Conservation (phyloP, 2,797 vertebrate genomes). For the Hydrolagus colliei region DNA sequence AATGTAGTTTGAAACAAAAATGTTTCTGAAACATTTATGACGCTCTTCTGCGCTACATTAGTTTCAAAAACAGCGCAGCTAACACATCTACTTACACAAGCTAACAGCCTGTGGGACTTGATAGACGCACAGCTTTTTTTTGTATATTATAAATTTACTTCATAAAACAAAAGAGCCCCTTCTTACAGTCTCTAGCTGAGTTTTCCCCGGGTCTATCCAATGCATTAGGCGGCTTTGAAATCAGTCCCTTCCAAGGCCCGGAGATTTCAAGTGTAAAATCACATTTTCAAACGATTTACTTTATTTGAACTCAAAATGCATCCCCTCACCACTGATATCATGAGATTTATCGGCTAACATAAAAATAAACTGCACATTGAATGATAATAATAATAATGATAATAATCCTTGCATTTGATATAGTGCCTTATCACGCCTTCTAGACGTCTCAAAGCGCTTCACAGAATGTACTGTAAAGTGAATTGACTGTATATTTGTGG, state of each 20-base stretch:
- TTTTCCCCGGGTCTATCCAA: neutral
- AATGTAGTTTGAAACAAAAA: slow-evolving; percentile 1
- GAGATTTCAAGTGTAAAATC: neutral
- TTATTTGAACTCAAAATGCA: neutral
- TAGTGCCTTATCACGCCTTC: no score
- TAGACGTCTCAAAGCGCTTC: no score
- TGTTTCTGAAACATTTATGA: slow-evolving; percentile 14
- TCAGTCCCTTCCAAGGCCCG: neutral
- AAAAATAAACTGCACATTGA: no score
- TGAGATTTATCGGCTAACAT: no score
- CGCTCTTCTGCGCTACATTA: neutral
- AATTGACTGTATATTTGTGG: no score
- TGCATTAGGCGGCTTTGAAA: neutral
- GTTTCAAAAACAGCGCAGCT: slow-evolving; percentile 15
- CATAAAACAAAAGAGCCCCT: neutral
- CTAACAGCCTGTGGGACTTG: neutral
- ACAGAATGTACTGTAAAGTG: no score
- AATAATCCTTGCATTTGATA: no score
- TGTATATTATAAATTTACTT: slow-evolving; percentile 11
- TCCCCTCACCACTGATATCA: neutral
- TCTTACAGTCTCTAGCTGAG: neutral
- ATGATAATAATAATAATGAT: no score
- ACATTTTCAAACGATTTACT: neutral
- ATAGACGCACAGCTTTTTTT: neutral
- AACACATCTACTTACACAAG: slow-evolving; percentile 4